These are phyloP conservation scores for Formicarius rufipectus DNA, from an alignment of 2,113 vertebrate genomes.

Conservation along the genomic window DNA sequence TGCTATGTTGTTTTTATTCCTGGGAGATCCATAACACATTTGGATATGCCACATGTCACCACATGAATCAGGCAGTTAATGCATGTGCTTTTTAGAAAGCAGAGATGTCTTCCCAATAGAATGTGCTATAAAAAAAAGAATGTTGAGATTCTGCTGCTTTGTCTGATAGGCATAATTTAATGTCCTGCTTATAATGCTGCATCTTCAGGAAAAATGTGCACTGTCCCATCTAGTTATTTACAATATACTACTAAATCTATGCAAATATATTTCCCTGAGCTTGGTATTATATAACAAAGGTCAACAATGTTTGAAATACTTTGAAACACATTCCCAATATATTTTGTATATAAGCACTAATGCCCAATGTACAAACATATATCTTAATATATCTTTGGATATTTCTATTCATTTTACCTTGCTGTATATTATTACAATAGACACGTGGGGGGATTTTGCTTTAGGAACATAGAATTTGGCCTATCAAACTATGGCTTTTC, in stretches of 20 bases:
- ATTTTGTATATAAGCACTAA: constrained; percentile 67
- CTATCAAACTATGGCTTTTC: constrained; percentile 19
- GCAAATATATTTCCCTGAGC: constrained; percentile 81
- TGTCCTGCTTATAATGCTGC: constrained; percentile 79
- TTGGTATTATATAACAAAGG: constrained; percentile 79
- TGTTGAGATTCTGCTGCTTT: constrained; percentile 78
- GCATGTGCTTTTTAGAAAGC: constrained; percentile 80
- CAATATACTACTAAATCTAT: constrained; percentile 82
- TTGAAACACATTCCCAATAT: constrained; percentile 73
- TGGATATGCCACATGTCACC: constrained; percentile 83
- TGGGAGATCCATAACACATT: constrained; percentile 86
- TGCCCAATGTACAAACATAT: constrained; percentile 70
- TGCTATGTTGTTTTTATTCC: constrained; percentile 83
- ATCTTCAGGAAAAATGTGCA: constrained; percentile 83
- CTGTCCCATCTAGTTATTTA: constrained; percentile 79
- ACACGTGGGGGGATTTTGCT: background rate
- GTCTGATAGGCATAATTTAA: constrained; percentile 87
- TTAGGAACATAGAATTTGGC: constrained; percentile 14
- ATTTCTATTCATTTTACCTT: constrained; percentile 61
- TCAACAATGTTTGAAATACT: constrained; percentile 84
- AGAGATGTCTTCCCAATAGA: constrained; percentile 82
- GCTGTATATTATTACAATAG: constrained; percentile 59
- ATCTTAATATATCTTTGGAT: constrained; percentile 77
- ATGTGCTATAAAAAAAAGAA: constrained; percentile 77
- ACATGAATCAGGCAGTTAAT: constrained; percentile 85